phyloP scores from a whole-genome alignment of 2,888 invertebrate genomes.

The Nomada ruficornis region DNA sequence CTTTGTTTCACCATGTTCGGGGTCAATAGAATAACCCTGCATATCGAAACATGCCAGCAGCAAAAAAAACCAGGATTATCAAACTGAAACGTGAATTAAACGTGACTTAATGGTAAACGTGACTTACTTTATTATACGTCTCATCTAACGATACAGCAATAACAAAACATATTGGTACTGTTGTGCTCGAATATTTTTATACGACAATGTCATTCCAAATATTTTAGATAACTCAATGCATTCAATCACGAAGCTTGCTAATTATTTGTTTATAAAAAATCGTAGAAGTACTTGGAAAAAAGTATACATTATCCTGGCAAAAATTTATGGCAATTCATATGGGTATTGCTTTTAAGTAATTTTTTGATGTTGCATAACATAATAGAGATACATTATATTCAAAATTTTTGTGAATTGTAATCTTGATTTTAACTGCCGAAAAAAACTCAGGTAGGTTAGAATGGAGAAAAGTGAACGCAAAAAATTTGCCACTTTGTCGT shows the following conservation, averaged over 20 bases:
- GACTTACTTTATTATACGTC: conserved; percentile 43
- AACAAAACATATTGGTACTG: conserved; percentile 3
- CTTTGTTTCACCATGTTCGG: conserved; percentile 78
- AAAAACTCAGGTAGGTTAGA: background rate
- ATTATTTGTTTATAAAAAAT: background rate
- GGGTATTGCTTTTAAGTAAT: background rate
- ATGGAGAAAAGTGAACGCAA: background rate
- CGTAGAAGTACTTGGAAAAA: background rate
- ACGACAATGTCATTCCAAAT: background rate
- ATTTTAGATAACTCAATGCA: background rate
- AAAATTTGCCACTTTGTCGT: background rate
- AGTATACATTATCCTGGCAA: background rate
- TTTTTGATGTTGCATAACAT: background rate
- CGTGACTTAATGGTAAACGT: conserved; percentile 78
- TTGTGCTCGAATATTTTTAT: background rate
- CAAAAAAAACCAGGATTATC: conserved; percentile 68
- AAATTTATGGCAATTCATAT: background rate
- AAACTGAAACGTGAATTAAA: conserved; percentile 81
- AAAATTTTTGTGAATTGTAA: background rate
- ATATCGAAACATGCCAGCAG: conserved; percentile 78
- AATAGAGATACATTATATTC: background rate
- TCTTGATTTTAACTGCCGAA: background rate
- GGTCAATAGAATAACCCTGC: conserved; percentile 81
- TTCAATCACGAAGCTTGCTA: background rate
- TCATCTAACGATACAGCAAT: conserved; percentile 1